Percentiles rank a stretch among this genome's conserved stretches.
Evolutionary conservation across 2,113 vertebrate genomes (phyloP).

Genomic region (Vulpes ferrilata): DNA sequence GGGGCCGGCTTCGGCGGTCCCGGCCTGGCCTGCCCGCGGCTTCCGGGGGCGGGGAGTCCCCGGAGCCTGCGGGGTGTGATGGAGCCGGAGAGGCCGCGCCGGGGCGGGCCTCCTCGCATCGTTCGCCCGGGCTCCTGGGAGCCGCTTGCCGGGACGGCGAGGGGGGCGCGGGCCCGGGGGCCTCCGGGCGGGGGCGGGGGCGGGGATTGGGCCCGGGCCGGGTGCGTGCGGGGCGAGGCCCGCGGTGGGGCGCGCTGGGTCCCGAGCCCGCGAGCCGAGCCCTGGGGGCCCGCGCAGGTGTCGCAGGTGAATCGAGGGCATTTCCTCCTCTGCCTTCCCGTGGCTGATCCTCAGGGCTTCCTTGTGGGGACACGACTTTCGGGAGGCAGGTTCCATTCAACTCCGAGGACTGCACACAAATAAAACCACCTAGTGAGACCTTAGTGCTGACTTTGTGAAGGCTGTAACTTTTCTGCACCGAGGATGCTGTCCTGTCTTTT

Average conservation of each 20-base stretch:
- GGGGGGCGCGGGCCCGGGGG: neutral
- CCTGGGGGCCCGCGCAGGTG: slow-evolving; percentile 56
- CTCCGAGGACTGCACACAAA: neutral
- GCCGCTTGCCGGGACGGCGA: neutral
- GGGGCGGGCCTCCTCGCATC: neutral
- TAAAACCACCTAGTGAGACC: neutral
- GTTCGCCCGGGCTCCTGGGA: neutral
- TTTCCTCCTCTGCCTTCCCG: neutral
- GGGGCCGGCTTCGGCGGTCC: neutral
- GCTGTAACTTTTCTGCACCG: neutral
- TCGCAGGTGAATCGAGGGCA: slow-evolving; percentile 61
- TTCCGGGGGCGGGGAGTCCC: slow-evolving; percentile 67
- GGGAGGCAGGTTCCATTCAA: neutral
- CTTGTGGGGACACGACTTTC: slow-evolving; percentile 8
- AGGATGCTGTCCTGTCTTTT: slow-evolving; percentile 6
- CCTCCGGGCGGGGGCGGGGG: neutral
- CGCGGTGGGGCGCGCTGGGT: neutral
- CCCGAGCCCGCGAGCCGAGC: too few relatives aligned
- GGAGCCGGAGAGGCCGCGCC: neutral
- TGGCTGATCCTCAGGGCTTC: neutral
- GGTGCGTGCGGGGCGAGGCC: neutral
- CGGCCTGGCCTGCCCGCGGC: slow-evolving; percentile 35
- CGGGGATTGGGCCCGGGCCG: accelerated
- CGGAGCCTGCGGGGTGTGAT: neutral
- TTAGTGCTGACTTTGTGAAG: neutral